Base-by-base conservation (phyloP, 2,113 vertebrate genomes). In the Sander vitreus region DNA sequence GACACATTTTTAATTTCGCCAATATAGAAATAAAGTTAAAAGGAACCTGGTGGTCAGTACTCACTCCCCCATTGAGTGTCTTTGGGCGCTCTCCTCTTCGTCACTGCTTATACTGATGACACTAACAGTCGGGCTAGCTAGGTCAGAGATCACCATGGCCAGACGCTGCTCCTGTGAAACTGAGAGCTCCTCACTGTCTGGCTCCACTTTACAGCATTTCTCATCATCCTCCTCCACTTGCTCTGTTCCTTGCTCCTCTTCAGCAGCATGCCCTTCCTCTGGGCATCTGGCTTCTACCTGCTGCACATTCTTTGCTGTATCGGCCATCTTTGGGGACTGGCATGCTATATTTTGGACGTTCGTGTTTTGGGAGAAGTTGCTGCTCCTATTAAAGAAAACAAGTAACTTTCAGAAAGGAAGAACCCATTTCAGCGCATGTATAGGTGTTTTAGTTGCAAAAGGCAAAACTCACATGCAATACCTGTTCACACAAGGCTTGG, bases 81-180 rank as follows among this genome's bases (percentile, higher is more conserved):
- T 94, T 76, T 90, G 96, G 0, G 94, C 80, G 0, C 91, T 43
- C 43, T 96, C 96, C 10, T 97, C 97, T 36, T 99, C 98, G 80
- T 99, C 97, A 1, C 98, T 99, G 95, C 97, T 98, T 87, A 99
- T 99, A 83, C 97, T 98, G 94, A 99, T 99, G 74, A 99, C 96
- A 0, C 98, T 99, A 88, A 96, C 96, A 0, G 97, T 93, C 0
- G 98, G 98, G 90, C 98, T 99, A 1, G 96, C 96, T 0, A 97
- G 95, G 79, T 97, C 89, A 0, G 96, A 95, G 2, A 97, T 97
- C 86, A 97, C 92, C 88, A 99, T 97, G 2, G 97, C 93, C 91
- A 96, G 97, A 1, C 97, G 96, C 54, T 97, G 97, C 70, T 95
- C 96, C 89, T 94, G 94, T 19, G 97, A 91, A 48, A 92, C 90